Evolutionary conservation across 2,888 invertebrate genomes (phyloP), one percentile per base, ranked within the genome.

Genomic region (Hirtodrosophila alboralis): DNA sequence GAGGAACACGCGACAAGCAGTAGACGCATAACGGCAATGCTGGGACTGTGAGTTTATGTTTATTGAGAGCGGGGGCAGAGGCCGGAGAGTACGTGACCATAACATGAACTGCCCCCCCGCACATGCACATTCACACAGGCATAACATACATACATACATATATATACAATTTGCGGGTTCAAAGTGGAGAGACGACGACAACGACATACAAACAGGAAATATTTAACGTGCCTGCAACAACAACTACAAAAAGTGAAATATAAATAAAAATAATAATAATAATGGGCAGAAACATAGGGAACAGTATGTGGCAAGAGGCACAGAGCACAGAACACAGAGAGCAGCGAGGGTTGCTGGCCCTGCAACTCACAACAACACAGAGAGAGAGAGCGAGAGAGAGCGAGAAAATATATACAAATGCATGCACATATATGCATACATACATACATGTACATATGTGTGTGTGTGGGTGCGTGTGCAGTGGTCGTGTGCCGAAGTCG

Each of bases 181-280:
- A 81, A 67, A 74, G 83, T 71, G 66, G 56, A 57, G 74, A 76
- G 74, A 61, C 23, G 48, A 13, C 40, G 40, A 30, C 43, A 10
- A 52, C 67, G 63, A 72, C 87, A 83, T 59, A 78, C 86, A 81
- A 87, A 81, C 87, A 85, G 81, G 87, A 81, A 81, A 81, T 81
- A 86, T 81, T 81, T 85, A 81, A 83, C 86, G 79, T 84, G 86
- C 84, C 41, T 75, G 79, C 86, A 85, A 78, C 86, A 81, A 63
- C 67, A 62, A 58, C 69, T 64, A 66, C 66, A 68, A 40, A 64
- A 66, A 76, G 69, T 64, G 58, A 73, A 74, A 80, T 73, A 86
- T 76, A 80, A 87, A 79, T 83, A 87, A 81, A 75, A 75, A 86
- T 68, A 81, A 87, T 81, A 85, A 85, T 79, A 80, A 81, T 77